Evolutionary conservation across 1,140 invertebrate genomes (phyloP), one percentile per base, ranked within the genome.

Genomic region (Agrypnia vestita): DNA sequence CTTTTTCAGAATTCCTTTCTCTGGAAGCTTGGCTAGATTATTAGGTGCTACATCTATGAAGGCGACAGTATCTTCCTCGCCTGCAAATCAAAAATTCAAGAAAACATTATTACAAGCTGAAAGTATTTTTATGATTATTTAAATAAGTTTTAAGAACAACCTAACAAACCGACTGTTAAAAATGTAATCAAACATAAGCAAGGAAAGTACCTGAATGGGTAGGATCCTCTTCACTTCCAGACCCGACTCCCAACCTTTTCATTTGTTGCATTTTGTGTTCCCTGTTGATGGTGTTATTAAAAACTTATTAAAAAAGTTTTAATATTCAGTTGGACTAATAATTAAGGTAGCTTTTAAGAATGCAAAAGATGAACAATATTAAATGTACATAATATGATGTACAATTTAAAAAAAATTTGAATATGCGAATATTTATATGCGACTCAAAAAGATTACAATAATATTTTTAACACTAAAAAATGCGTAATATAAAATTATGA

Each of bases 1-100:
- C 87, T 96, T 95, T 91, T 97, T 97, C 88, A 97, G 93, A 86
- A 97, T 94, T 83, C 96, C 96, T 87, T 96, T 96, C 87, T 97
- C 96, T 85, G 95, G 94, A 82, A 94, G 88, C 86, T 95, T 95
- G 81, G 92, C 89, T 85, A 94, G 91, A 85, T 93, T 95, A 88
- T 95, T 95, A 49, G 93, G 91, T 83, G 92, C 92, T 62, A 95
- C 91, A 87, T 96, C 95, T 87, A 96, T 95, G 88, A 96, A 95
- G 72, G 94, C 94, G 84, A 95, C 94, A 81, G 91, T 90, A 85
- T 95, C 94, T 87, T 95, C 95, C 88, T 93, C 93, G 74, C 92
- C 92, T 93, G 89, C 6, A 35, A n/a, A 35, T 35, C 25, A 85
- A 91, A 90, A 80, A 69, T 82, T 35, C 78, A 72, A n/a, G n/a